phyloP scores from a whole-genome alignment of 2,113 vertebrate genomes.

The Hypomesus transpacificus region DNA sequence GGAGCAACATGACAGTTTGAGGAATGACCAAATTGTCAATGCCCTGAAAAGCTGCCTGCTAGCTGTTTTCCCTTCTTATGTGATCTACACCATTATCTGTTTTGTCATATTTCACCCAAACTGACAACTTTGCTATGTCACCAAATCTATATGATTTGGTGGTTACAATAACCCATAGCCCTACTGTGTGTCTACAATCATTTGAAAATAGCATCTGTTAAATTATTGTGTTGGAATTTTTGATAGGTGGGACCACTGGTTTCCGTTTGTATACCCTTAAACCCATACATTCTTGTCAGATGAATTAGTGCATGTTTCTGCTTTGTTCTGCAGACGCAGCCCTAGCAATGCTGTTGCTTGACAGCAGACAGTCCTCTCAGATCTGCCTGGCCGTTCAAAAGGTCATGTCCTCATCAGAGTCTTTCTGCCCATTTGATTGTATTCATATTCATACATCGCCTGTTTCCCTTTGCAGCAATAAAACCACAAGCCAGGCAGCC shows the following conservation, averaged over 20 bases:
- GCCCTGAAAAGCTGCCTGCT: conserved; percentile 3
- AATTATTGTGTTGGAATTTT: conserved; percentile 8
- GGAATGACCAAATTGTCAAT: not conserved
- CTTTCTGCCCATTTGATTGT: conserved; percentile 42
- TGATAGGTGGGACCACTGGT: too few relatives aligned
- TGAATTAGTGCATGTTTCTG: conserved; percentile 44
- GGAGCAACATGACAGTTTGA: not conserved
- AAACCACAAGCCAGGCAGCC: not conserved
- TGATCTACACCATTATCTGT: not conserved
- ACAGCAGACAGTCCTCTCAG: conserved; percentile 23
- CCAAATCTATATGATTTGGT: not conserved
- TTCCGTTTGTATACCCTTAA: not conserved
- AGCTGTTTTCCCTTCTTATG: not conserved
- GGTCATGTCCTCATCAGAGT: conserved; percentile 32
- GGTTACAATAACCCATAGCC: too few relatives aligned
- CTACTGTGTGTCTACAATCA: conserved; percentile 5
- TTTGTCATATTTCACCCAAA: not conserved
- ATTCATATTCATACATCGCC: conserved; percentile 41
- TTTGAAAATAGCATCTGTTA: not conserved
- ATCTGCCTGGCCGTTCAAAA: conserved; percentile 47
- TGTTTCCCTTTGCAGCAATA: not conserved
- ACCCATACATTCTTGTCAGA: conserved; percentile 19
- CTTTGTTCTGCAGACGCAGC: conserved; percentile 34
- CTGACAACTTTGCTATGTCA: not conserved
- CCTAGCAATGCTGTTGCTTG: not conserved